These are phyloP conservation scores for Ptilorrhoa leucosticta DNA, from an alignment of 2,113 vertebrate genomes.

Conservation along the genomic window DNA sequence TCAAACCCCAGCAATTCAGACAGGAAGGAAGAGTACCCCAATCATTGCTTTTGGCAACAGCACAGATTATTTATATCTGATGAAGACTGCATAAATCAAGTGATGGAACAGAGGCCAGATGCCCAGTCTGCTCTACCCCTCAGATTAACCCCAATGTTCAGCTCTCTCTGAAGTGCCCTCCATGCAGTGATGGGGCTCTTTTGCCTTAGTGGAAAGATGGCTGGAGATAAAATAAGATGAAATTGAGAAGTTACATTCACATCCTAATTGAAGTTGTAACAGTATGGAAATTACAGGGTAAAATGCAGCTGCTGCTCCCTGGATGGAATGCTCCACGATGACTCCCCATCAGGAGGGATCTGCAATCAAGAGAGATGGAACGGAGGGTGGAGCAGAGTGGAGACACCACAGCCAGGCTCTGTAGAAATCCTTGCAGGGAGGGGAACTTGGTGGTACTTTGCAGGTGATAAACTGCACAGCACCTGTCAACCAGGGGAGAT, in stretches of 20 bases:
- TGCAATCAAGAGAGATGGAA: background rate
- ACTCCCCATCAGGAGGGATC: background rate
- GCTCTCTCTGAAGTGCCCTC: background rate
- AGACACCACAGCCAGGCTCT: background rate
- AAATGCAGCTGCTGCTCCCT: background rate
- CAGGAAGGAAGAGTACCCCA: background rate
- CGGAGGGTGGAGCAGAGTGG: accelerated
- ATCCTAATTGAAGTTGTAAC: background rate
- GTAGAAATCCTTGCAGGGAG: background rate
- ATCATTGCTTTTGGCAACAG: background rate
- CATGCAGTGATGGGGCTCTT: accelerated
- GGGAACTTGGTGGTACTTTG: background rate
- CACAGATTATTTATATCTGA: background rate
- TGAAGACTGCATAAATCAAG: background rate
- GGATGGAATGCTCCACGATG: background rate
- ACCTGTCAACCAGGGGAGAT: background rate
- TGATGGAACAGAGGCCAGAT: background rate
- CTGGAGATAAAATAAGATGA: background rate
- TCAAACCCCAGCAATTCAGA: background rate
- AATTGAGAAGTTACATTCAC: background rate
- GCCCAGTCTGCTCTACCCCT: background rate
- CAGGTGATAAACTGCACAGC: background rate
- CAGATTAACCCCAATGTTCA: background rate
- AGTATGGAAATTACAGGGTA: background rate
- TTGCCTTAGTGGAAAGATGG: background rate